Percentiles rank a stretch among this genome's conserved stretches.
These are phyloP conservation scores for Pararge aegeria DNA, from an alignment of 1,140 invertebrate species.

Conservation along the genomic window DNA sequence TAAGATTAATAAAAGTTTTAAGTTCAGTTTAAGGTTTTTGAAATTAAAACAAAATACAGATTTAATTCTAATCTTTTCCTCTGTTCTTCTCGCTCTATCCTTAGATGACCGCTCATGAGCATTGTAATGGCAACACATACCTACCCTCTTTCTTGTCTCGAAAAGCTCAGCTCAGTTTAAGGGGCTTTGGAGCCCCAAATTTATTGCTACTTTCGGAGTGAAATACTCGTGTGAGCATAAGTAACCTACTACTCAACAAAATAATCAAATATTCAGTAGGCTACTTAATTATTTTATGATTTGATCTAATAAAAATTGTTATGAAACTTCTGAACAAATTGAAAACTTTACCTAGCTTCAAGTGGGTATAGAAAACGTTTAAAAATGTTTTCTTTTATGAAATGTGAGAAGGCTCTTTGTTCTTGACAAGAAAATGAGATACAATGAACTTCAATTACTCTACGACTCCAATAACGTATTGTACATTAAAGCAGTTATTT, in stretches of 20 bases:
- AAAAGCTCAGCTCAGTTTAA: slow-evolving; percentile 2
- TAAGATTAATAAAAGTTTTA: no score
- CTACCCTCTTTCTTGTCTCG: not conserved
- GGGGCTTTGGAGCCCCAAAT: not conserved
- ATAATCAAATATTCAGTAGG: not conserved
- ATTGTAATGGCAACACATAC: not conserved
- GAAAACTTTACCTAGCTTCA: not conserved
- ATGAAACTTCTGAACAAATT: not conserved
- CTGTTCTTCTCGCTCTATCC: not conserved
- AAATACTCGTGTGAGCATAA: not conserved
- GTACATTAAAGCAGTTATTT: no score
- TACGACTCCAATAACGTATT: no score
- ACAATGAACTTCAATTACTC: not conserved
- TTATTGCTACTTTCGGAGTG: not conserved
- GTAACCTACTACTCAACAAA: not conserved
- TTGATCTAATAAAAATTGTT: not conserved
- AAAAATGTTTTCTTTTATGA: not conserved
- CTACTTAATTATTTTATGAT: no score
- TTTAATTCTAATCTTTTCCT: not conserved
- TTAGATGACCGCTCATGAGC: not conserved
- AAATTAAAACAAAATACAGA: not conserved
- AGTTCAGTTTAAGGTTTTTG: no score
- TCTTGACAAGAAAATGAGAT: not conserved
- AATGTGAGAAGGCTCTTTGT: not conserved
- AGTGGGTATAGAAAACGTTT: not conserved